Base-by-base conservation (phyloP, 2,797 vertebrate genomes). In the Enteromius argenteus region DNA sequence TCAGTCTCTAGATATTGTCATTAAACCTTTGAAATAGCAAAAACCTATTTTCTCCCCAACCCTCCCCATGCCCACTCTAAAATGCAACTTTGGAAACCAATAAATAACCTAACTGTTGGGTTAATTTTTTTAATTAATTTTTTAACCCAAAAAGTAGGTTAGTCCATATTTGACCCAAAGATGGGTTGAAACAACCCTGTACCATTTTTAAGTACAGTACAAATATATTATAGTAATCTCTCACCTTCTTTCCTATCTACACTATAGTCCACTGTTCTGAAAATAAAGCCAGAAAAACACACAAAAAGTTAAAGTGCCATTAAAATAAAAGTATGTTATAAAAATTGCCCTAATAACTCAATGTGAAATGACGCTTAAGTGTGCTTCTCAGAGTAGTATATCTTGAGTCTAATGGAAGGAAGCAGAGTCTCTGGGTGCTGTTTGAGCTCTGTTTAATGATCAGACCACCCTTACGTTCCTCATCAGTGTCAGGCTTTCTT, bases 401-500 rank as follows among this genome's bases (percentile, higher is more conserved):
- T 68, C n/a, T 32, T 8, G 21, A 51, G 23, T 8, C 46, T 1
- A 64, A 44, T 51, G 69, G 58, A 67, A 71, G 64, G 17, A 68
- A 44, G 58, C 66, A 42, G 77, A 79, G 71, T 39, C 81, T 62
- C 51, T 58, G 64, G 69, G 78, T 15, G 11, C 72, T 80, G 85
- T 76, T 80, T 68, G 79, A 87, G 72, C 56, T 86, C 64, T 56
- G 73, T 73, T 79, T 78, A 89, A 88, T 60, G 73, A 88, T 82
- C 71, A 66, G 88, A 88, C 88, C 88, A 89, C 88, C 86, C 68
- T 84, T 62, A 69, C n/a, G 39, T 53, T 74, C 77, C 84, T 86
- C 86, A 87, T 86, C 86, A 72, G 76, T 80, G 81, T 32, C 49
- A 71, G 74, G 51, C 82, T 84, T 44, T 62, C 80, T 73, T 86